phyloP scores from a whole-genome alignment of 2,888 invertebrate genomes.

The Alsophila aescularia region DNA sequence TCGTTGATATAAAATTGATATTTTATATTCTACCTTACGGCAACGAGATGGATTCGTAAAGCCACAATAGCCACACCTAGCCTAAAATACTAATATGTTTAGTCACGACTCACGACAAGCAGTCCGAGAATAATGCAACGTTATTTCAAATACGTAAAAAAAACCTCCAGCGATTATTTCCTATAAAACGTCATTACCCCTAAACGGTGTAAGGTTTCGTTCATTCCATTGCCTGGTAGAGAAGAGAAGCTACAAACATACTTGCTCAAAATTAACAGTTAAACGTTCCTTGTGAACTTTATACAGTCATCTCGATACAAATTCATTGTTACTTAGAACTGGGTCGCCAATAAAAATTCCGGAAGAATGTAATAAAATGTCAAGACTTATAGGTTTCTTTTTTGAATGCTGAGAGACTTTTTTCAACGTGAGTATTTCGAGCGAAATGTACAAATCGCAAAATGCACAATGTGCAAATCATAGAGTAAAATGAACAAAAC shows the following conservation, averaged over 20 bases:
- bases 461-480: too few species aligned
- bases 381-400: not conserved
- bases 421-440: too few species aligned
- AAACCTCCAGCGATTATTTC: not conserved
- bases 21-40: too few species aligned
- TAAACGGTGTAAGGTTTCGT: slow-evolving; percentile 17
- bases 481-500: too few species aligned
- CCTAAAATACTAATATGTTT: not conserved
- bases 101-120: not conserved
- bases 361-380: slow-evolving; percentile 2
- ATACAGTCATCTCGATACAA: not conserved
- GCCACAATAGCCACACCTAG: too few species aligned
- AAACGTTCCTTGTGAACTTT: slow-evolving; percentile 1
- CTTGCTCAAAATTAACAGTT: slow-evolving; percentile 7
- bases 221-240: slow-evolving; percentile 24
- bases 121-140: slow-evolving; percentile 3
- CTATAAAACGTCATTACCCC: slow-evolving; percentile 6
- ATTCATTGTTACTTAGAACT: not conserved
- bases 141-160: not conserved
- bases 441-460: too few species aligned
- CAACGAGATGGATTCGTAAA: too few species aligned
- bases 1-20: too few species aligned
- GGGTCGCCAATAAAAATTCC: slow-evolving; percentile 9
- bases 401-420: slow-evolving; percentile 9
- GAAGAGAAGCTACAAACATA: slow-evolving; percentile 26